Percentiles rank a stretch among this genome's conserved stretches.
Evolutionary conservation across 2,797 vertebrate species (phyloP).

Genomic region (Galago senegalensis): DNA sequence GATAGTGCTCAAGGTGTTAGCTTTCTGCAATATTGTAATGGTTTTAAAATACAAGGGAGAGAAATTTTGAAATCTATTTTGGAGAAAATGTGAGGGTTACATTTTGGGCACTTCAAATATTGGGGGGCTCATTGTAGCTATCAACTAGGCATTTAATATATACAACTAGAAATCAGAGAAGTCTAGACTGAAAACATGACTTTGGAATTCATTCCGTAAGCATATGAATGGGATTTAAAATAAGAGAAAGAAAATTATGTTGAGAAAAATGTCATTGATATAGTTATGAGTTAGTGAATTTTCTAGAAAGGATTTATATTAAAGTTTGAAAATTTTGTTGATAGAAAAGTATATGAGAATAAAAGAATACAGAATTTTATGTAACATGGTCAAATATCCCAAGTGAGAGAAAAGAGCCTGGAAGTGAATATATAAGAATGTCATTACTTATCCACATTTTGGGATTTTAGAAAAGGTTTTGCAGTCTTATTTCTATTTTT

Average conservation of each 20-base stretch:
- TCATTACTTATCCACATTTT: background rate
- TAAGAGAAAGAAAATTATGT: background rate
- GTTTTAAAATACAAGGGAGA: background rate
- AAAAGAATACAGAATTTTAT: background rate
- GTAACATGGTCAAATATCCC: background rate
- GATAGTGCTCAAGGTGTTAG: too few species aligned
- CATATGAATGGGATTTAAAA: background rate
- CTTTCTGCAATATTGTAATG: background rate
- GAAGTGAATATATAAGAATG: background rate
- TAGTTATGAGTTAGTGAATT: background rate
- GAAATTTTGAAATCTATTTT: background rate
- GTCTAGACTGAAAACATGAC: background rate
- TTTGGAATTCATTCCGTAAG: background rate
- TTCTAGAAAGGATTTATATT: background rate
- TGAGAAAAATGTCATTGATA: background rate
- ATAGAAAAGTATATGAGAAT: background rate
- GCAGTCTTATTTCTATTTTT: background rate
- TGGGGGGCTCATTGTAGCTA: background rate
- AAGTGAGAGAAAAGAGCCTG: background rate
- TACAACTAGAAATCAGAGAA: background rate
- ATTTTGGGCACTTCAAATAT: background rate
- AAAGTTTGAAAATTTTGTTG: background rate
- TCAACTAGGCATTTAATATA: background rate
- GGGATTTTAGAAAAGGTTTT: background rate
- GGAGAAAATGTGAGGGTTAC: background rate